Evolutionary conservation across 2,113 vertebrate species (phyloP).

Genomic region (Malurus melanocephalus): DNA sequence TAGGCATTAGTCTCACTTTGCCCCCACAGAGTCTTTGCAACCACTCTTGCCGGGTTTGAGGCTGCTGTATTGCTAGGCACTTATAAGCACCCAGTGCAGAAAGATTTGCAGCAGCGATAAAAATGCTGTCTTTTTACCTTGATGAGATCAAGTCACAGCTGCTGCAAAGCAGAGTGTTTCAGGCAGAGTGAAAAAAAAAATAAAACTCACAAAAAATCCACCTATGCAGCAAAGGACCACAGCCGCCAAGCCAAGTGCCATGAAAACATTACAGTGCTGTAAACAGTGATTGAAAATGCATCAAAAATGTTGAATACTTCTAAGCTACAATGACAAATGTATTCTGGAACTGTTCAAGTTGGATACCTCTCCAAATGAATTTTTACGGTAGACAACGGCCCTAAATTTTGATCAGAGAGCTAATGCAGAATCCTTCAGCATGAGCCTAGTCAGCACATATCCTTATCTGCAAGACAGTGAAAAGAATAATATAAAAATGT

Average conservation of each 20-base stretch:
- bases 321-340: conserved; percentile 5
- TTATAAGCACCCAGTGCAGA: not conserved
- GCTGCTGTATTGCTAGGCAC: not conserved
- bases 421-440: conserved; percentile 18
- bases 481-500: conserved; percentile 17
- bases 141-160: not conserved
- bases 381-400: not conserved
- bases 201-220: not conserved
- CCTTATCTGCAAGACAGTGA: conserved; percentile 23
- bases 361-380: conserved; percentile 39
- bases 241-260: not conserved
- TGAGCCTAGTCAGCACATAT: conserved; percentile 28
- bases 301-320: not conserved
- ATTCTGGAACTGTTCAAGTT: conserved; percentile 19
- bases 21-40: conserved; percentile 18
- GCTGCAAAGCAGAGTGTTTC: not conserved
- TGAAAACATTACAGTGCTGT: not conserved
- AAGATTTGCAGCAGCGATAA: conserved; percentile 45
- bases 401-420: conserved; percentile 47
- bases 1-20: conserved; percentile 39
- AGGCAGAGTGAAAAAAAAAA: not conserved
- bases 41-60: not conserved
- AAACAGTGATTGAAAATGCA: conserved; percentile 13
- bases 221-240: not conserved
- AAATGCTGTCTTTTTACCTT: conserved; percentile 7